Base-by-base conservation (phyloP, 2,888 invertebrate genomes). In the Periphyllus acericola region DNA sequence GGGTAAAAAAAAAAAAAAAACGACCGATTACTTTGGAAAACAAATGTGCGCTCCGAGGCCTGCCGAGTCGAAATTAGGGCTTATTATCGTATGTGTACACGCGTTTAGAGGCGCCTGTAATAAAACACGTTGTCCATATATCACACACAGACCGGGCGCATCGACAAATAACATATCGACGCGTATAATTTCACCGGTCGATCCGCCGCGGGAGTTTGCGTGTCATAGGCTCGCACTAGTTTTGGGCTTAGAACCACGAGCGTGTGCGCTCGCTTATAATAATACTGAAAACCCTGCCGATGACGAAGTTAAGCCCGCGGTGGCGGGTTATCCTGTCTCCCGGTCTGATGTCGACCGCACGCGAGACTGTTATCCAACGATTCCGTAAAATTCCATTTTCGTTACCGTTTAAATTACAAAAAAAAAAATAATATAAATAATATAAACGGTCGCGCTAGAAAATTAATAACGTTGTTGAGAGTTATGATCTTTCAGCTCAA, bases 91-190 rank as follows among this genome's bases (percentile, higher is more conserved):
- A 4, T 11, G 29, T 34, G 17, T 29, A 14, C 8, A 17, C 3
- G 32, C 84, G 76, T 25, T 11, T n/a, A 66, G 76, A 66, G 76
- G 80, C 85, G 79, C 78, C 85, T 71, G 78, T 78, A 55, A 46
- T 85, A 78, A 79, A 80, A 36, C 79, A 36, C 79, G 52, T 86
- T 40, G 32, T 72, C 86, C 86, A 87, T 87, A 87, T 87, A 87
- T 87, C 86, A 87, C 86, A 29, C 60, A 29, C 55, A 21, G 66
- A 36, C 52, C 29, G 29, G 17, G 60, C n/a, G 8, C 52, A n/a
- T 46, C 29, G 71, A 71, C 11, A 71, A 71, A 29, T 76, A 32
- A 19, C 8, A n/a, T 66, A 84, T 84, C 66, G 84, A 46, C 84
- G 36, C 84, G 36, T 71, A 36, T 76, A 76, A 84, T 76, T 68